Evolutionary conservation across 2,888 invertebrate species (phyloP), one percentile per base, ranked within the genome.

Genomic region (Epirrhoe alternata): DNA sequence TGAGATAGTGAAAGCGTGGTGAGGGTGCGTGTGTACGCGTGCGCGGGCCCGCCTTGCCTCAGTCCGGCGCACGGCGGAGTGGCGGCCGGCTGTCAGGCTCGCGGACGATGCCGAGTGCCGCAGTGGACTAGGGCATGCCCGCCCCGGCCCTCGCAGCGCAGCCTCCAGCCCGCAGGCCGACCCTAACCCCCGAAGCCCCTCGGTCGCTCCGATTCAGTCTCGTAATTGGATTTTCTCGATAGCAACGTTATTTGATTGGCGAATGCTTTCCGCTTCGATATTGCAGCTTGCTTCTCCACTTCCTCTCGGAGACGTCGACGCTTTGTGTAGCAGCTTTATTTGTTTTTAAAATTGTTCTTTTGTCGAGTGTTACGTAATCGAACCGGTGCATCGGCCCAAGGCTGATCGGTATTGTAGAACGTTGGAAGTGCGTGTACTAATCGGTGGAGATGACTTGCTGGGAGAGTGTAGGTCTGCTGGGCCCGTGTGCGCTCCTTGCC

Each of bases 181-280:
- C 90, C 84, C 79, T 87, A 82, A 84, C 82, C 85, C 85, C 88
- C 77, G 89, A 90, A 88, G 89, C 89, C 87, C 90, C 92, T 82
- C 88, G 92, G 81, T 89, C 87, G 82, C 91, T 93, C 80, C 91
- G 92, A 81, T 93, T 93, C 90, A 92, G 89, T 79, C 92, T 93
- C 82, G 93, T 93, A 92, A 93, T 92, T 92, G 88, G 89, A 90
- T 92, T 91, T 89, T 90, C 81, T 87, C 89, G 82, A 89, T 91
- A 89, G 85, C 24, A 24, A 87, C 87, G 85, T 87, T 87, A 89
- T 90, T 89, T 87, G 86, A 90, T 91, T 88, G 88, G 87, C 84
- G 81, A 88, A 85, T 83, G 92, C 92, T 91, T 91, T 87, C 86
- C 87, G 90, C 91, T 90, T 90, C 86, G 82, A 86, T 85, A 87